A percentile compares a stretch with the other conserved stretches of the same genome.
These are phyloP conservation scores for Chaetorhynchus papuensis DNA, from an alignment of 2,113 vertebrate genomes.

Conservation along the genomic window DNA sequence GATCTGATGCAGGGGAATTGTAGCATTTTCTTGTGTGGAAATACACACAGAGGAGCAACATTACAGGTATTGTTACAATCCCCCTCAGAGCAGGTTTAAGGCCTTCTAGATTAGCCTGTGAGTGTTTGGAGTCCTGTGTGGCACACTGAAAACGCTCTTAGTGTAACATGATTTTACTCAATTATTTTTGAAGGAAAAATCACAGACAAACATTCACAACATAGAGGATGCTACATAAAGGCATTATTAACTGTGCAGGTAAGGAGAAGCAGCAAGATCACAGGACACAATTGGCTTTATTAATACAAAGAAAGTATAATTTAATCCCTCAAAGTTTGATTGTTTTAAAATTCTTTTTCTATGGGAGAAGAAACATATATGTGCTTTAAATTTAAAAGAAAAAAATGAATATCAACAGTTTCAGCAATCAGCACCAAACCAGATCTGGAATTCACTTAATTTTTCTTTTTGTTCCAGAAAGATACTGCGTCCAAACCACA, in stretches of 20 bases:
- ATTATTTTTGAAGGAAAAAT: neutral
- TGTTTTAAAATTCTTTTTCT: neutral
- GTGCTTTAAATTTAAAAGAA: neutral
- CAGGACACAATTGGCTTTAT: neutral
- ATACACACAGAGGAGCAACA: neutral
- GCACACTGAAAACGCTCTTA: neutral
- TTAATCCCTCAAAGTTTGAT: neutral
- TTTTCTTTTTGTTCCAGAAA: neutral
- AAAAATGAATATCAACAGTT: neutral
- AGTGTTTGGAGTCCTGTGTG: neutral
- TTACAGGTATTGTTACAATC: neutral
- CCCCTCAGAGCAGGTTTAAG: neutral
- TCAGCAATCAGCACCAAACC: neutral
- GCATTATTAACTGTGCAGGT: neutral
- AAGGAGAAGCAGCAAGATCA: neutral
- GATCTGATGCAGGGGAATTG: neutral
- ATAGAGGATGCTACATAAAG: neutral
- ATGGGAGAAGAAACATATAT: neutral
- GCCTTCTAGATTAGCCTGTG: neutral
- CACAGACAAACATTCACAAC: neutral
- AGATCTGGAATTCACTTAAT: neutral
- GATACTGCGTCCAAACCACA: neutral
- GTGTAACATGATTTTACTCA: neutral
- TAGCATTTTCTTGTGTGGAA: neutral
- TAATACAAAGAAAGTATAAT: neutral